Base-by-base conservation (phyloP, 2,797 vertebrate species). In the Enteromius treurensis region DNA sequence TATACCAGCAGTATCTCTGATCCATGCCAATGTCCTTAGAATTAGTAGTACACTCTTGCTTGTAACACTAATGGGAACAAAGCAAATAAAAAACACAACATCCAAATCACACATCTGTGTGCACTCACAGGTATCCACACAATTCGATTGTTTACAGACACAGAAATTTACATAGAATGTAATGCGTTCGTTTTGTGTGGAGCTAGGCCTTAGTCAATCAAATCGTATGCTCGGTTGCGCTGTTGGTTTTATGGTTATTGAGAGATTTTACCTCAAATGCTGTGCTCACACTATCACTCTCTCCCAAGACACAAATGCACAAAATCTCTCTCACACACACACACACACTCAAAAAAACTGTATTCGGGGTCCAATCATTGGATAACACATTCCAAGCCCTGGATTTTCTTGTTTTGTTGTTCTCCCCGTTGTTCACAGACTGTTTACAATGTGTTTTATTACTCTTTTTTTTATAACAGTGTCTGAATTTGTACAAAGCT, bases 371-470 rank as follows among this genome's bases (percentile, higher is more conserved):
- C 80, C 85, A 86, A 78, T 76, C 75, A 81, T 60, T 82, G 81
- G 51, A 74, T 42, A 75, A 79, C 8, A 71, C 87, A 88, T 86
- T 87, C 81, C 87, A 86, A 80, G 81, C 70, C 69, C 74, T 69
- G 32, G 4, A n/a, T 32, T n/a, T 64, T 60, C 4, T 47, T 64
- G 49, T 81, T 60, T 34, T 67, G 49, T 47, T 55, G 60, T 45
- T 79, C 67, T 81, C 55, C 65, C 77, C 34, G 51, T 53, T 45
- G 79, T 79, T 86, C 79, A 85, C 73, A 80, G 65, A 87, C 87
- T 86, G 79, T 90, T 90, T 90, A 88, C 86, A 89, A 79, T 80
- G 79, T 81, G 78, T 84, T 89, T 86, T 87, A 71, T 81, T 86
- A 84, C 70, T 73, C 42, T 84, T 87, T 86, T 40, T 79, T 68